These are phyloP conservation scores for Chondrilla cf. caribensis DNA, from an alignment of 37 sponge, comb jelly and placozoan species.

Conservation along the genomic window DNA sequence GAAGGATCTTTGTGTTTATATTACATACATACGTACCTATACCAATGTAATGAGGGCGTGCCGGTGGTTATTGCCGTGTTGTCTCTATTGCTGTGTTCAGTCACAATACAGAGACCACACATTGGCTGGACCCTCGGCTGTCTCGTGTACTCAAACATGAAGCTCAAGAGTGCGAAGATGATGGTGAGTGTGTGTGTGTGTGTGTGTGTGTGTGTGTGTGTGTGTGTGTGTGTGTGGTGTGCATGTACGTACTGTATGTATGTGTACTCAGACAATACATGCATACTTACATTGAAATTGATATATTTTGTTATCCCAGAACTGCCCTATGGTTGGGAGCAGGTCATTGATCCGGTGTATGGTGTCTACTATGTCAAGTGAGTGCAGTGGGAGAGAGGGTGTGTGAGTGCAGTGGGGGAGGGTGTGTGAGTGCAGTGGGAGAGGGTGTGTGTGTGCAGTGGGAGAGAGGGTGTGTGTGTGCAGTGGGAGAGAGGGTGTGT, in stretches of 20 bases:
- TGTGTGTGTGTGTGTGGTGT: neutral
- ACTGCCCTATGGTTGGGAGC: constrained; percentile 97
- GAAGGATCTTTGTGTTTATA: too few species aligned
- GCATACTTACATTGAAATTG: too few species aligned
- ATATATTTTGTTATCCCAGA: too few species aligned
- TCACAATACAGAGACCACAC: constrained; percentile 92
- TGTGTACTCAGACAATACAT: too few species aligned
- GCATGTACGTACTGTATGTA: neutral
- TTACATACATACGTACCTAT: too few species aligned
- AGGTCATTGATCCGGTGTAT: constrained; percentile 77
- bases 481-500: neutral
- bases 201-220: constrained; percentile 6
- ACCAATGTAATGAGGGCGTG: too few species aligned
- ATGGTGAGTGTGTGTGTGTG: constrained; percentile 59
- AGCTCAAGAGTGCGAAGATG: constrained; percentile 74
- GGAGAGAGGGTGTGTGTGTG: neutral
- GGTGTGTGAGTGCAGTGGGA: neutral
- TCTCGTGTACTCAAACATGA: constrained; percentile 62
- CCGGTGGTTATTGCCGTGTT: too few species aligned
- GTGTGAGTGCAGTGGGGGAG: neutral
- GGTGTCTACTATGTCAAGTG: constrained; percentile 96
- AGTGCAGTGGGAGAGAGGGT: constrained; percentile 29
- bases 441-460: neutral
- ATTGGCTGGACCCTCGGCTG: constrained; percentile 96
- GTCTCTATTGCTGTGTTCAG: constrained; percentile 37